Evolutionary conservation across 2,888 invertebrate species (phyloP).

Genomic region (Thera britannica): DNA sequence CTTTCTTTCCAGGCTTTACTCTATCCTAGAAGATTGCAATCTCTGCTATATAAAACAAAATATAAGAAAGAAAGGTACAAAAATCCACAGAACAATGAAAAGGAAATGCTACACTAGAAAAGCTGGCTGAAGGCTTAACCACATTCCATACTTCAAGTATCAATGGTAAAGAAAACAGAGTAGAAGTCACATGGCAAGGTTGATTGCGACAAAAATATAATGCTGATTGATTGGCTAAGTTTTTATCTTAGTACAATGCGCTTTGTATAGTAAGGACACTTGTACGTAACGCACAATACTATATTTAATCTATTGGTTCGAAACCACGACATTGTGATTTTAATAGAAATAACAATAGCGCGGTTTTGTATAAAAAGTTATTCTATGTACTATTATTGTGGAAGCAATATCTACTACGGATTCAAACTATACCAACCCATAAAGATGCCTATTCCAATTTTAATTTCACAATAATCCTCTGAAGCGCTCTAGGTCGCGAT

Average conservation of each 20-base stretch:
- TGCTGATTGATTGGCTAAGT: conserved; percentile 36
- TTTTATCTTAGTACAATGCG: conserved; percentile 36
- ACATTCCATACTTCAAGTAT: background rate
- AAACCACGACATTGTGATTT: background rate
- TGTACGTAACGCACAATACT: conserved; percentile 1
- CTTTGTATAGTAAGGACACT: conserved; percentile 16
- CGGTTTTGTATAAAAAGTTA: too few relatives aligned
- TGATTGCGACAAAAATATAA: conserved; percentile 33
- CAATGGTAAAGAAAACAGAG: conserved; percentile 3
- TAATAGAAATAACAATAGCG: too few relatives aligned
- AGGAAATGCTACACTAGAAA: background rate
- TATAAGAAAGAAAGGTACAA: background rate
- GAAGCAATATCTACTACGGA: too few relatives aligned
- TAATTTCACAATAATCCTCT: too few relatives aligned
- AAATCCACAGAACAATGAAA: background rate
- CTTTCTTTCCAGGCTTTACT: conserved; percentile 9
- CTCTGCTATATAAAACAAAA: conserved; percentile 6
- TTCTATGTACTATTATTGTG: too few relatives aligned
- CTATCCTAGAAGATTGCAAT: conserved; percentile 8
- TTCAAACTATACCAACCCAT: too few relatives aligned
- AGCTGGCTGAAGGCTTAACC: background rate
- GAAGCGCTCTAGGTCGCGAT: too few relatives aligned
- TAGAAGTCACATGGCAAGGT: conserved; percentile 28
- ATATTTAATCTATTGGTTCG: background rate
- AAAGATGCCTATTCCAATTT: too few relatives aligned